Percentiles rank a stretch among this genome's conserved stretches.
Conservation (phyloP, 2,888 invertebrate species). For the Apamea monoglypha region DNA sequence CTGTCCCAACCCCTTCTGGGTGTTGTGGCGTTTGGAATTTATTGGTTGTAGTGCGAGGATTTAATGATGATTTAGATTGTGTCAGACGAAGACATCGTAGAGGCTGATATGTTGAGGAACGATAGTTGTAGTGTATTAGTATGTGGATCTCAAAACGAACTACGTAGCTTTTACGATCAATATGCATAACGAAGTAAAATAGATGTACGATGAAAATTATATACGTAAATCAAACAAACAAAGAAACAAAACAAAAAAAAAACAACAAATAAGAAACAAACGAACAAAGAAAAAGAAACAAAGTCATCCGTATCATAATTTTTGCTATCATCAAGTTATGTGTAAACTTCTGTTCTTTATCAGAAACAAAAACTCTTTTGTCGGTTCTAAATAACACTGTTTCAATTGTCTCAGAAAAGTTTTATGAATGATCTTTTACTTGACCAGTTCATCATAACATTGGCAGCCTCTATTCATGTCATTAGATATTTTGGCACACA, state of each 20-base stretch:
- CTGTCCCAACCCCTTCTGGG: conserved; percentile 34
- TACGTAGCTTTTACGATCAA: neutral
- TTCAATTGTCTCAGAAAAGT: neutral
- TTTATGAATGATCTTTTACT: conserved; percentile 7
- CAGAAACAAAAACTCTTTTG: neutral
- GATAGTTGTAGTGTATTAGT: neutral
- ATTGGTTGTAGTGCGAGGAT: conserved; percentile 14
- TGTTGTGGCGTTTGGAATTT: conserved; percentile 34
- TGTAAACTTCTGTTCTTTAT: neutral
- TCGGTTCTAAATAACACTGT: neutral
- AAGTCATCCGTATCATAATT: neutral
- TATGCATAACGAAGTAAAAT: neutral
- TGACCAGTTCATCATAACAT: conserved; percentile 19
- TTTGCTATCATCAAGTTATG: neutral
- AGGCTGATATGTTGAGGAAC: too few species aligned
- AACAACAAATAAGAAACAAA: too few species aligned
- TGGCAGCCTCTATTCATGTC: conserved; percentile 9
- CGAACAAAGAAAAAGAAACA: neutral
- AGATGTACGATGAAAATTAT: neutral
- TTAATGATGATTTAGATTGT: conserved; percentile 34
- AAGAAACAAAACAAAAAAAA: too few species aligned
- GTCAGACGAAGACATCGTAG: neutral
- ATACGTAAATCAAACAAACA: too few species aligned
- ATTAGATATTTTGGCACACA: conserved; percentile 39
- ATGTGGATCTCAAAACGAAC: neutral